Percentiles rank a stretch among this genome's conserved stretches.
These are phyloP conservation scores for Lydus trimaculatus DNA, from an alignment of 2,888 invertebrate genomes.

Conservation along the genomic window DNA sequence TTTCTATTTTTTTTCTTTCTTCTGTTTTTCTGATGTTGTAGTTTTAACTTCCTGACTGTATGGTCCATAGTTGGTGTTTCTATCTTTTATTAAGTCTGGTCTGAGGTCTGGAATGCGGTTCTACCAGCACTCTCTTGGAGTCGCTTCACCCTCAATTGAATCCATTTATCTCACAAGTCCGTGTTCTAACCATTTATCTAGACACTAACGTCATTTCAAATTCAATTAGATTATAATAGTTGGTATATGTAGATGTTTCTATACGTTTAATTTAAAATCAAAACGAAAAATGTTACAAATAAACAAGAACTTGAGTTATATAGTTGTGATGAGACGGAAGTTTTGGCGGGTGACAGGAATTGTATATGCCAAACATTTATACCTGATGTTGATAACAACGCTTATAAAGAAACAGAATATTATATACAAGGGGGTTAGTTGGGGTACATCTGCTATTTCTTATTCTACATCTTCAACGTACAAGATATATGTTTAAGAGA, in stretches of 20 bases:
- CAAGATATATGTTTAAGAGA: slow-evolving; percentile 38
- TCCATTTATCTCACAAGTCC: slow-evolving; percentile 28
- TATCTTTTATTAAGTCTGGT: slow-evolving; percentile 45
- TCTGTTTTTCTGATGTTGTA: background rate
- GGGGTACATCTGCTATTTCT: slow-evolving; percentile 37
- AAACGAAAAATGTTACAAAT: background rate
- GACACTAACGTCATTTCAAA: background rate
- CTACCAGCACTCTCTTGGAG: slow-evolving; percentile 38
- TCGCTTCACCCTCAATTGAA: slow-evolving; percentile 36
- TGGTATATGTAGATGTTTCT: background rate
- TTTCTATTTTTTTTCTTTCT: slow-evolving; percentile 18
- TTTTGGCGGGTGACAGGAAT: slow-evolving; percentile 52
- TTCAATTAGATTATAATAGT: background rate
- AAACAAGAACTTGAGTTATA: background rate
- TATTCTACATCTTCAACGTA: slow-evolving; percentile 33
- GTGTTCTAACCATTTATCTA: background rate
- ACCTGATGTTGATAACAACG: slow-evolving; percentile 49
- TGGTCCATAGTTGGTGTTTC: slow-evolving; percentile 32
- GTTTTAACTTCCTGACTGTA: slow-evolving; percentile 31
- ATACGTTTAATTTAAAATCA: background rate
- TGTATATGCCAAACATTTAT: slow-evolving; percentile 34
- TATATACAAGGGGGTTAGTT: slow-evolving; percentile 43
- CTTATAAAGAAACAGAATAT: slow-evolving; percentile 38
- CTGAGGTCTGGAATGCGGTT: slow-evolving; percentile 44
- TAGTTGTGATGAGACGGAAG: slow-evolving; percentile 43